Conservation (phyloP, 2,113 vertebrate genomes). For the Mesoclemmys tuberculata region DNA sequence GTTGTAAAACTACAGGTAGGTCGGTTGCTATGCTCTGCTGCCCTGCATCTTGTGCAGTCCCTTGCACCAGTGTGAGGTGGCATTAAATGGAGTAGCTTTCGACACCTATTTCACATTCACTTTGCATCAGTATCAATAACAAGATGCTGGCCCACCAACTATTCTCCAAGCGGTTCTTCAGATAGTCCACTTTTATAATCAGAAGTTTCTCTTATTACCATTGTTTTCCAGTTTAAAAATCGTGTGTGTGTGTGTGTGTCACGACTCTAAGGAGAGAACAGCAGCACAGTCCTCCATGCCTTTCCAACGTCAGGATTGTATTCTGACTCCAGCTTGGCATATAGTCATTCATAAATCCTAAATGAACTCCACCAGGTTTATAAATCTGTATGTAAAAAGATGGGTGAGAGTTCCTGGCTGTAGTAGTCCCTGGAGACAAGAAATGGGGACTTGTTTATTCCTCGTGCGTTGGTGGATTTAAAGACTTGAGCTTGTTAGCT, state of each 20-base stretch:
- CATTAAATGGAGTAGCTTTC: rapidly evolving
- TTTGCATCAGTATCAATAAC: rapidly evolving
- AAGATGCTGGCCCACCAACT: neutral
- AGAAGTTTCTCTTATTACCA: rapidly evolving
- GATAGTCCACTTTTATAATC: rapidly evolving
- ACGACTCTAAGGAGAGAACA: rapidly evolving
- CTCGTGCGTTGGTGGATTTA: neutral
- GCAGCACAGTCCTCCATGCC: rapidly evolving
- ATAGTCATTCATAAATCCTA: neutral
- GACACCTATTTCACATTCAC: rapidly evolving
- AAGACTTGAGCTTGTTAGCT: rapidly evolving
- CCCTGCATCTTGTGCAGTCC: rapidly evolving
- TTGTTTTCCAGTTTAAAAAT: neutral
- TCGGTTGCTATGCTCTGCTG: rapidly evolving
- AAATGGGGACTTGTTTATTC: rapidly evolving
- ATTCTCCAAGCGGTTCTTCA: rapidly evolving
- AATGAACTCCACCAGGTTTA: neutral
- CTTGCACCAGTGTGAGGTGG: neutral
- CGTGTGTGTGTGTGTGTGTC: rapidly evolving
- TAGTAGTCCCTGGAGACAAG: neutral
- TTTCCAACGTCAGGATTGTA: rapidly evolving
- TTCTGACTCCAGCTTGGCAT: rapidly evolving
- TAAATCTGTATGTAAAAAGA: neutral
- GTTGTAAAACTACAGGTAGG: neutral
- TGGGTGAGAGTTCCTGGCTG: rapidly evolving